phyloP scores from a whole-genome alignment of 2,797 vertebrate species.

The Phalloptychus januarius region DNA sequence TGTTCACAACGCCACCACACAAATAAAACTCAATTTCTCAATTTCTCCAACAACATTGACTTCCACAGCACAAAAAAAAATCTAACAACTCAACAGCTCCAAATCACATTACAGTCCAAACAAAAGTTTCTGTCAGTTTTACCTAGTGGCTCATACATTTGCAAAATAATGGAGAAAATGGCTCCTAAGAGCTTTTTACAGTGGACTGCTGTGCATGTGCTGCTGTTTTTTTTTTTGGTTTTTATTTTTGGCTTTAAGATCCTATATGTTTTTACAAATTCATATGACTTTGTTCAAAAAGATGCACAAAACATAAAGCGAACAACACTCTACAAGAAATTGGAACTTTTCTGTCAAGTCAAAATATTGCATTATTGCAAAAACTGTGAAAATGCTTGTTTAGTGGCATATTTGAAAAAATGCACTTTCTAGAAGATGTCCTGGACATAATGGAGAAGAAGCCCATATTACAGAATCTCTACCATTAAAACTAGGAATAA shows the following conservation, averaged over 20 bases:
- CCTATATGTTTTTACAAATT: not conserved
- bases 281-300: not conserved
- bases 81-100: constrained; percentile 38
- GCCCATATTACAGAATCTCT: not conserved
- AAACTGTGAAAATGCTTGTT: not conserved
- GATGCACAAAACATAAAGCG: not conserved
- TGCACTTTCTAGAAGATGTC: not conserved
- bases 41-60: constrained; percentile 40
- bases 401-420: not conserved
- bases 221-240: constrained; percentile 9
- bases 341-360: not conserved
- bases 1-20: constrained; percentile 24
- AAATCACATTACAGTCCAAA: constrained; percentile 51
- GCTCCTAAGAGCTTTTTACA: constrained; percentile 28
- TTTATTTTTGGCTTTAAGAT: not conserved
- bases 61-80: constrained; percentile 27
- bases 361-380: not conserved
- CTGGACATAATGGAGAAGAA: not conserved
- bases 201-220: constrained; percentile 24
- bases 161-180: constrained; percentile 39
- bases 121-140: constrained; percentile 48
- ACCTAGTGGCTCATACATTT: constrained; percentile 34
- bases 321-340: not conserved
- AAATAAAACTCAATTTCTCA: constrained; percentile 38
- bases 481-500: not conserved